phyloP scores from a whole-genome alignment of 2,797 vertebrate genomes.

The Cichlasoma orientale region DNA sequence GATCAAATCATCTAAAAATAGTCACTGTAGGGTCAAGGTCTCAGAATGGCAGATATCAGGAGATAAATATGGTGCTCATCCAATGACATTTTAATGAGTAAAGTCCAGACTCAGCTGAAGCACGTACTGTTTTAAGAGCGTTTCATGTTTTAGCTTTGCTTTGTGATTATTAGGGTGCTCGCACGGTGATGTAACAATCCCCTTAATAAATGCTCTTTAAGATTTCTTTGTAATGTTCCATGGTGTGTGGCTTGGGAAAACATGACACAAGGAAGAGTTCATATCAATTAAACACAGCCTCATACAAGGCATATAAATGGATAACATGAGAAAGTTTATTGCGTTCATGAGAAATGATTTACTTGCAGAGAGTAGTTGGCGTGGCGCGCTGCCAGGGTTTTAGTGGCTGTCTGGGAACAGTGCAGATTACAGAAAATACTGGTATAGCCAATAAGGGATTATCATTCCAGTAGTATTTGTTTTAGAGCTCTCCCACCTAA shows the following conservation, averaged over 20 bases:
- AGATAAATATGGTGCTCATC: conserved; percentile 21
- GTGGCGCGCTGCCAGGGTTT: background rate
- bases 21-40: conserved; percentile 58
- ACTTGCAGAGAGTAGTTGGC: background rate
- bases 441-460: background rate
- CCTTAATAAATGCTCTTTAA: background rate
- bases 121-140: background rate
- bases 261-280: background rate
- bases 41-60: conserved; percentile 8
- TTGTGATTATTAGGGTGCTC: background rate
- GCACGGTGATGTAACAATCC: background rate
- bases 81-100: conserved; percentile 12
- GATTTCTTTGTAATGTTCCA: conserved; percentile 13
- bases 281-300: conserved; percentile 12
- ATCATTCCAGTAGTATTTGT: conserved; percentile 13
- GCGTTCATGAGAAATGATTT: background rate
- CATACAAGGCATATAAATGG: conserved; percentile 16
- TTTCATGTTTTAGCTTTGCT: background rate
- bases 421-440: background rate
- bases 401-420: background rate
- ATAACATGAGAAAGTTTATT: conserved; percentile 24
- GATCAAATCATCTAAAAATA: conserved; percentile 80
- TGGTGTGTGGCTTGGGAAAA: background rate
- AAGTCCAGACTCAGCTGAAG: conserved; percentile 30
- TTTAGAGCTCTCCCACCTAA: background rate